Base-by-base conservation (phyloP, 2,888 invertebrate genomes). In the Caenorhabditis virilis region DNA sequence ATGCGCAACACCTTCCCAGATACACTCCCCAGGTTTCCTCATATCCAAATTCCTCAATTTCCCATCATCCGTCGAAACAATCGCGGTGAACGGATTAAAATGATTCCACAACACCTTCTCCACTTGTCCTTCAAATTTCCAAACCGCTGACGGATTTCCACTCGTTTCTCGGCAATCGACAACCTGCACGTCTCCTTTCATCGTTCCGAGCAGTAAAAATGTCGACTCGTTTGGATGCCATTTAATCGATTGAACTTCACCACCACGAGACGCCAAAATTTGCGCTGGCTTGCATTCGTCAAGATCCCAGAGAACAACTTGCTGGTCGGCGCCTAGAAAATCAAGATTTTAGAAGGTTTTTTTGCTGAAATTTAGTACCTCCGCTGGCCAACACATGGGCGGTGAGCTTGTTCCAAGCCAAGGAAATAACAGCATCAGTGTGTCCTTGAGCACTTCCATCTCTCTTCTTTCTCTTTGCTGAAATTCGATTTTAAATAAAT, bases 281-380 rank as follows among this genome's bases (percentile, higher is more conserved):
- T 73, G 73, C 52, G 90, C 91, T 0, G 91, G 90, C 61, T 87
- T 87, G 11, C 90, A 89, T 74, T 89, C 88, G 75, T 92, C 91
- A 82, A 97, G 86, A 85, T 97, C 95, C 97, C 97, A 97, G 1
- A 97, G 84, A 22, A 91, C 86, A 5, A 92, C 89, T 1, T 91
- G 90, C 76, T 88, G 88, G 85, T 97, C 97, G 0, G 91, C 95
- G 0, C 78, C 66, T 66, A 16, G n/a, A 53, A 18, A 9, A 45
- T 47, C 9, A 7, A 15, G 5, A 48, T 48, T 7, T 33, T 7
- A 33, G 33, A 16, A 33, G 1, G 13, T 35, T 25, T 15, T 43
- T 38, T 49, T 56, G 22, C 30, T 39, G 26, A 36, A 22, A 39
- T 7, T 50, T 50, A n/a, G 26, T 30, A 66, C 94, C 95, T 0